phyloP scores from a whole-genome alignment of 2,113 vertebrate species.

The human (Homo sapiens) region GRCh38 chr4:145404501-145405000 shows the following conservation, averaged over 20 bases:
- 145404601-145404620: not conserved
- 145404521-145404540: not conserved
- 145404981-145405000: not conserved
- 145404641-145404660: not conserved
- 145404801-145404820: slow-evolving; percentile 59
- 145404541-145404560: not conserved
- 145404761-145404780: not conserved
- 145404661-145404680: slow-evolving; percentile 21
- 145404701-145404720: not conserved
- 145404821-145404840: slow-evolving; percentile 59
- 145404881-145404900: slow-evolving; percentile 73
- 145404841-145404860: slow-evolving; percentile 74
- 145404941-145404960: slow-evolving; percentile 18
- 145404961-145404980: not conserved
- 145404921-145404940: slow-evolving; percentile 64
- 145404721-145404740: slow-evolving; percentile 2
- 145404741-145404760: not conserved
- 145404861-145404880: slow-evolving; percentile 72
- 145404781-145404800: slow-evolving; percentile 47
- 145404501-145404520: not conserved
- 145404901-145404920: slow-evolving; percentile 52
- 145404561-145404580: not conserved
- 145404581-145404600: not conserved
- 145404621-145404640: not conserved
- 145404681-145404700: not conserved